Base-by-base conservation (phyloP, 2,797 vertebrate genomes). In the Melanotaenia nigrans region DNA sequence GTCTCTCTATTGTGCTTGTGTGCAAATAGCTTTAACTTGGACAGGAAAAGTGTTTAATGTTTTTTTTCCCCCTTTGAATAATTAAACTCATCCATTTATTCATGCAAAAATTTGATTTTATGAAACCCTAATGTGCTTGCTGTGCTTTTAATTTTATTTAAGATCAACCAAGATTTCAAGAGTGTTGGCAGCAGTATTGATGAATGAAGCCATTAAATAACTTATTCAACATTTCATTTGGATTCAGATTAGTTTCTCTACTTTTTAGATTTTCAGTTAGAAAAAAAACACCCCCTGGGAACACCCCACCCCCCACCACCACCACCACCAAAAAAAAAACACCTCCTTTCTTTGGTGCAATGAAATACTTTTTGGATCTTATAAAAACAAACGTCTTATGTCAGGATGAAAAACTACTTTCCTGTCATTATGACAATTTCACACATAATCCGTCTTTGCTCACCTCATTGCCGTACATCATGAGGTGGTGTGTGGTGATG, bases 381-480 rank as follows among this genome's bases (percentile, higher is more conserved):
- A 13, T 20, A 33, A 35, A 54, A 61, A 53, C 14, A 60, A 70
- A 4, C 40, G 3, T 49, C 16, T 49, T 10, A 49, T 49, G 9
- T 40, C 38, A 40, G 12, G 38, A 40, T 40, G 38, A 40, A 13
- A 40, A 40, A 18, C 10, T 0, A 8, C 36, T 53, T 55, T 65
- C 28, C 22, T 40, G 10, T 20, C 18, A 45, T 45, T 45, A 20
- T 45, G 18, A 49, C 45, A 20, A 9, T 36, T 42, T 35, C 5
- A 49, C 45, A 55, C 61, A 36, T 3, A 36, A 1, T 1, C 55
- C 24, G 2, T 73, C 2, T 49, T 49, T 9, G 65, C 96, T 96
- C 92, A 98, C 97, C 97, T 99, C 97, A 18, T 97, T 97, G 87
- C 97, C 97, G 62, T 98, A 96, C 95, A 98, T 97, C 97, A 97